Base-by-base conservation (phyloP, 1,140 invertebrate species). In the Nautilus pompilius region DNA sequence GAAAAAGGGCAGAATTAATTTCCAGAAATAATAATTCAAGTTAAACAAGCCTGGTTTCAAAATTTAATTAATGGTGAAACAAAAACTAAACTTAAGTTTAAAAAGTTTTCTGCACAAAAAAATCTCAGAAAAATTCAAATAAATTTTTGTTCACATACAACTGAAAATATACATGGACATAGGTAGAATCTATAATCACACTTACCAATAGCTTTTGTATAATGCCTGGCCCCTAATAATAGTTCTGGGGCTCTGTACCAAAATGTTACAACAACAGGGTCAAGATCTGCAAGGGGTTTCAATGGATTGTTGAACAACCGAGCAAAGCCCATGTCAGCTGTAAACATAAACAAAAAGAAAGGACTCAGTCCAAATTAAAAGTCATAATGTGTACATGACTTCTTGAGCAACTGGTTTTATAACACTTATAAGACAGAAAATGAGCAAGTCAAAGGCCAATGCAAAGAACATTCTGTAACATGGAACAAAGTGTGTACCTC, bases 251-350 rank as follows among this genome's bases (percentile, higher is more conserved):
- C 96, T 80, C 96, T 87, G 83, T 99, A 99, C 98, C 98, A 99
- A 86, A 99, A 99, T 66, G 98, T 99, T 15, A 99, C 98, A 49
- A 99, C 98, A 26, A 99, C 98, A 51, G 98, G 98, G 88, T 99
- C 98, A 64, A 99, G 86, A 67, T 83, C 82, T 67, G 82, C 83
- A 34, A 99, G 84, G 1, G 98, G 96, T 83, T 99, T 99, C 24
- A 99, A 83, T 3, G 98, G 98, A 3, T 95, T 94, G 86, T 99
- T 98, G 75, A 99, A 99, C 30, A 99, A 86, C 70, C 98, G 86
- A n/a, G 98, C 97, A 86, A 99, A 99, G 13, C 98, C 98, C 96
- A 99, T 99, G 80, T 99, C 98, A 60, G 97, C 97, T 79, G 70
- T 24, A 67, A 69, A 8, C 33, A 26, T 6, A 60, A 36, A 2